phyloP scores from a whole-genome alignment of 2,113 vertebrate genomes.

The Saccopteryx bilineata region DNA sequence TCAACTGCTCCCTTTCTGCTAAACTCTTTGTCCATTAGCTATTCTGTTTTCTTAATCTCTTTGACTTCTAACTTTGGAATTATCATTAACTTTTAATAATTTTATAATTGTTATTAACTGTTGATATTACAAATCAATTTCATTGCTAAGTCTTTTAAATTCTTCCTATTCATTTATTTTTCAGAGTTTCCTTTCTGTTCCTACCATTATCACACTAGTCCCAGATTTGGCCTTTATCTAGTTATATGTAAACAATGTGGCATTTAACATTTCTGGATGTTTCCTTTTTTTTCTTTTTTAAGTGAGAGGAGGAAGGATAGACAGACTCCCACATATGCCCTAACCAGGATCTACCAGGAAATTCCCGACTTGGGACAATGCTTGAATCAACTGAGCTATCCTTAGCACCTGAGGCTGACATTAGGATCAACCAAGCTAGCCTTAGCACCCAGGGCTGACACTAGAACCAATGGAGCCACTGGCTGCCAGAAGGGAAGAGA shows the following conservation, averaged over 20 bases:
- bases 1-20: conserved; percentile 16
- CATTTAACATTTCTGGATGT: conserved; percentile 20
- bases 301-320: too few species aligned
- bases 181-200: conserved; percentile 10
- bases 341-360: too few species aligned
- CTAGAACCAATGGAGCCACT: too few species aligned
- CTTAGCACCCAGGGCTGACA: too few species aligned
- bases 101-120: background rate
- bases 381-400: too few species aligned
- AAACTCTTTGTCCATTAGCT: conserved; percentile 12
- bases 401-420: too few species aligned
- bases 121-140: conserved; percentile 40
- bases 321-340: too few species aligned
- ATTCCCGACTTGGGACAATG: too few species aligned
- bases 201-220: background rate
- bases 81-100: conserved; percentile 57
- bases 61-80: conserved; percentile 38
- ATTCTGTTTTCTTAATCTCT: conserved; percentile 8
- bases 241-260: background rate
- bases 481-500: too few species aligned
- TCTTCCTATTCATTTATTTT: conserved; percentile 16
- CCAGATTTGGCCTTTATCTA: background rate
- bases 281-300: too few species aligned
- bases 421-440: too few species aligned
- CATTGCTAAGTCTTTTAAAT: conserved; percentile 16